Evolutionary conservation across 35 echinoderm and acorn worm genomes (phyloP).

Genomic region (Holothuria glaberrima): DNA sequence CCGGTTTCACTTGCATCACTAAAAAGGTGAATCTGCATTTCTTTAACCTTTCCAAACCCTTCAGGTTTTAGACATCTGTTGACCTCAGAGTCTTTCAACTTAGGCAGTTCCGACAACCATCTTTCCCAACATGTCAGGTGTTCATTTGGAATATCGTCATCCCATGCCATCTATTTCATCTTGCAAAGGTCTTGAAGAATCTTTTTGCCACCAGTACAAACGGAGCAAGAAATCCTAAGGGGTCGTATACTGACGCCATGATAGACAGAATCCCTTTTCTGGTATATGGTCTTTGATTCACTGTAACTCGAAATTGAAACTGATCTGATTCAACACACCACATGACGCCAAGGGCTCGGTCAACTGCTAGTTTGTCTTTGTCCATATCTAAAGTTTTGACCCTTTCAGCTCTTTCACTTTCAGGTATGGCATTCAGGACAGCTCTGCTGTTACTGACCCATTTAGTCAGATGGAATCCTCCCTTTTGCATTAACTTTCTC

Average conservation of each 20-base stretch:
- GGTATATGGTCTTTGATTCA: slow-evolving; percentile 50
- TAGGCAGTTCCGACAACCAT: slow-evolving; percentile 71
- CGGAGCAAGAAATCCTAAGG: too few relatives aligned
- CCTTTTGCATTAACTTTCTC: too few relatives aligned
- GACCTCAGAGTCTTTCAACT: slow-evolving; percentile 45
- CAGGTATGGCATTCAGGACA: too few relatives aligned
- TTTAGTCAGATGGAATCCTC: too few relatives aligned
- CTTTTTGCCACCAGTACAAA: too few relatives aligned
- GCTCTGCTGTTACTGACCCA: too few relatives aligned
- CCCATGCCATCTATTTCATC: slow-evolving; percentile 63
- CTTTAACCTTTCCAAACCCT: too few relatives aligned
- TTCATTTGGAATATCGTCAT: slow-evolving; percentile 59
- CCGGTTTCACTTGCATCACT: too few relatives aligned
- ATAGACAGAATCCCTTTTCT: slow-evolving; percentile 66
- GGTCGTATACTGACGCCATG: too few relatives aligned
- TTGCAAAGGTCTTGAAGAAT: slow-evolving; percentile 79
- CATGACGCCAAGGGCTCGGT: slow-evolving; percentile 65
- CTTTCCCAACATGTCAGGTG: slow-evolving; percentile 48
- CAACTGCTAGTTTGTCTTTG: slow-evolving; percentile 42
- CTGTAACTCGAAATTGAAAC: slow-evolving; percentile 51
- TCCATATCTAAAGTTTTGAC: slow-evolving; percentile 60
- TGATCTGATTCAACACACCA: slow-evolving; percentile 65
- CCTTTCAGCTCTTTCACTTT: not conserved
- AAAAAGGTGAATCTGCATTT: too few relatives aligned
- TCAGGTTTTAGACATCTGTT: too few relatives aligned